Percentiles rank a stretch among this genome's conserved stretches.
phyloP scores from a whole-genome alignment of 2,113 vertebrate genomes.

The Menura novaehollandiae region DNA sequence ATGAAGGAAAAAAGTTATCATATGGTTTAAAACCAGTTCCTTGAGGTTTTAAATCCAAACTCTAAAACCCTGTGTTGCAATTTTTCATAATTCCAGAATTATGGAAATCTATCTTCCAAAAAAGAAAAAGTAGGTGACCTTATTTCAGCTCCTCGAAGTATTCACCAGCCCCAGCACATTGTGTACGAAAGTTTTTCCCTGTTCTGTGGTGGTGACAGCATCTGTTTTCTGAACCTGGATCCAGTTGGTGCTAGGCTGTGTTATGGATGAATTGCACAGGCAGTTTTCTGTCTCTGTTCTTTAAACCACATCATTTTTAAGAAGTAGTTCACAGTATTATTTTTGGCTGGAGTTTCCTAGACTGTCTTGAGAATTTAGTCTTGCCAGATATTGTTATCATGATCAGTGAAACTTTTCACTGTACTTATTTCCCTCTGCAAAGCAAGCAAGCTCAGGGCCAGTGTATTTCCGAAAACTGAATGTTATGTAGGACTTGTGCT shows the following conservation, averaged over 20 bases:
- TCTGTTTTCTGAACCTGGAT: slow-evolving; percentile 17
- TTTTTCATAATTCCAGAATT: not conserved
- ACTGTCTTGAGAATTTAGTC: not conserved
- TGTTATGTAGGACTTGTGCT: not conserved
- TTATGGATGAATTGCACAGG: not conserved
- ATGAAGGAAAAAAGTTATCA: not conserved
- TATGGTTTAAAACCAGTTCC: not conserved
- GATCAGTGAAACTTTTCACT: not conserved
- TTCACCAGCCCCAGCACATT: not conserved
- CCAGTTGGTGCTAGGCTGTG: not conserved
- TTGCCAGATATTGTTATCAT: not conserved
- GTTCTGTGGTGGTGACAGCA: not conserved
- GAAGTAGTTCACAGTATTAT: not conserved
- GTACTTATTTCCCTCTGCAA: not conserved
- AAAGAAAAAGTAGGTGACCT: not conserved
- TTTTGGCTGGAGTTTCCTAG: not conserved
- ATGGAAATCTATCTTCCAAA: not conserved
- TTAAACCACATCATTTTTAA: not conserved
- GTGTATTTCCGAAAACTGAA: not conserved
- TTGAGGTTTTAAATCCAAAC: not conserved
- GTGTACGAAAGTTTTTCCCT: not conserved
- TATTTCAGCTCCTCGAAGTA: not conserved
- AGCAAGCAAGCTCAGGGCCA: not conserved
- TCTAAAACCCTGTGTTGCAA: not conserved
- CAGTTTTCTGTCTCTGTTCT: not conserved